Evolutionary conservation across 2,888 invertebrate species (phyloP), one percentile per base, ranked within the genome.

Genomic region (Limnephilus lunatus): DNA sequence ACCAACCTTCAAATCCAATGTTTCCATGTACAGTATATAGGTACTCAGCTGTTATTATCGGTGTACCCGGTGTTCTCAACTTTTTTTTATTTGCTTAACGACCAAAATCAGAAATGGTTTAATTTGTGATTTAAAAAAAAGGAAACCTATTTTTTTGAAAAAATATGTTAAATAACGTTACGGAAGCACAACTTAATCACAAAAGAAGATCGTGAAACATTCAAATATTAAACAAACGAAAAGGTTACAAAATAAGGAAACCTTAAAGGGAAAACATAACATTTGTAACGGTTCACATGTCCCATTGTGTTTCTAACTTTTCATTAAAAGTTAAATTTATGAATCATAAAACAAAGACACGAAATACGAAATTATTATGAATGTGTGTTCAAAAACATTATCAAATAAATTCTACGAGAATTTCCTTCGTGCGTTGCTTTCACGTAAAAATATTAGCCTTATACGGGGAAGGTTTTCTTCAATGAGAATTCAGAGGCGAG

Each of bases 241-340:
- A 82, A 82, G 32, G 82, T 82, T 32, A 32, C 82, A 32, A 68
- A 25, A 68, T 68, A 68, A 68, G 68, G 68, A 68, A n/a, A 68
- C 7, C 68, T 25, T 25, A 19, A 82, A 32, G 31, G 82, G 14
- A 31, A 14, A 82, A 82, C 4, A 82, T 82, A 19, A 32, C 32
- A 32, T 31, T 32, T 15, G 32, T 82, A 15, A 32, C 82, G 14
- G 30, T 82, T 15, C 30, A 82, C 82, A 15, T 82, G 82, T 82
- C 30, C 32, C 30, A 82, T 82, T 82, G 14, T 32, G 14, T 82
- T 82, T 82, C 82, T 31, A 31, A 31, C 82, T 82, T 82, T 82
- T 32, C 82, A 82, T 82, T 82, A 82, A 82, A 82, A 82, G 30
- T 82, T 31, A 82, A 82, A 82, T 32, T 82, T 32, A 82, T 82